phyloP scores from a whole-genome alignment of 2,113 vertebrate species.

The Muntiacus reevesi region DNA sequence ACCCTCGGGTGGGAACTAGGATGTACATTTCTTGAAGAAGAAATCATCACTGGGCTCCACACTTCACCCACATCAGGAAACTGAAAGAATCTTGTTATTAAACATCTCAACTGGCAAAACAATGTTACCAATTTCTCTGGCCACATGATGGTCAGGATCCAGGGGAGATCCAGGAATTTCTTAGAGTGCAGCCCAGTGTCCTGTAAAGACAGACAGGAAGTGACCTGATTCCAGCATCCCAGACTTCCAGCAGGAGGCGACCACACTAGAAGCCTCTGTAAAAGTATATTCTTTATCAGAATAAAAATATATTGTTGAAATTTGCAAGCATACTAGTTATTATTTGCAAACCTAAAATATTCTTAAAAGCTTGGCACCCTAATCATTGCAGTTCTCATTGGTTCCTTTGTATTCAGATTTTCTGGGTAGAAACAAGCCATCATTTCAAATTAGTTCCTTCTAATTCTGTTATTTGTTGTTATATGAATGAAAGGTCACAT shows the following conservation, averaged over 20 bases:
- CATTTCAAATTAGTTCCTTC: not conserved
- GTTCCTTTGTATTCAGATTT: not conserved
- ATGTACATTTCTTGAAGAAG: not conserved
- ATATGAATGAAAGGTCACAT: not conserved
- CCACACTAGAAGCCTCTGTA: not conserved
- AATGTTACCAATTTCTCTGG: not conserved
- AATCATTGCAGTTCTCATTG: not conserved
- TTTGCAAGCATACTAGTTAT: not conserved
- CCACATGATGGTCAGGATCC: not conserved
- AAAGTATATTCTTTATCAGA: not conserved
- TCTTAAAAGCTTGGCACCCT: not conserved
- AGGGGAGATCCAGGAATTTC: not conserved
- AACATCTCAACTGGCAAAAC: not conserved
- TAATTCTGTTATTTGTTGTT: not conserved
- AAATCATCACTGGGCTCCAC: rapidly evolving
- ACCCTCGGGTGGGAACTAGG: not conserved
- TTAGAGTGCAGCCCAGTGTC: not conserved
- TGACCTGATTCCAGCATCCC: not conserved
- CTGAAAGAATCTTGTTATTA: not conserved
- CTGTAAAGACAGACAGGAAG: not conserved
- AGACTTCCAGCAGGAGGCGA: not conserved
- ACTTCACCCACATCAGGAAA: not conserved
- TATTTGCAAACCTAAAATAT: not conserved
- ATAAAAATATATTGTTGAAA: not conserved
- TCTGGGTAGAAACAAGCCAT: not conserved